Evolutionary conservation across 23 tunicate genomes (phyloP).

Genomic region (Botrylloides violaceus): DNA sequence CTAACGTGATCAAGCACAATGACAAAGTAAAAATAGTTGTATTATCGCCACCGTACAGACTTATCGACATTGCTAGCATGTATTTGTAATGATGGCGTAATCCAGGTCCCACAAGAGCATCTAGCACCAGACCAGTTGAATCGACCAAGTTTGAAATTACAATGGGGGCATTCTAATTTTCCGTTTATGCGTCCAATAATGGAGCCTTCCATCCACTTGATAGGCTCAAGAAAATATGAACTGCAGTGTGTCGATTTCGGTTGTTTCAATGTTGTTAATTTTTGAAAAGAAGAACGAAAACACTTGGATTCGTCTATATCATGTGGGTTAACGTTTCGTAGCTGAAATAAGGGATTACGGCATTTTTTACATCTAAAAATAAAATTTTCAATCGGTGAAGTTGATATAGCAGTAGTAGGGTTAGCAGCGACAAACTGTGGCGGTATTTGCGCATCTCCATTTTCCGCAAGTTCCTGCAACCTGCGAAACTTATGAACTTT

Average conservation of each 20-base stretch:
- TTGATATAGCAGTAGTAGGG: not conserved
- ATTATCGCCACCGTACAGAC: not conserved
- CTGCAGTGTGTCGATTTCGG: not conserved
- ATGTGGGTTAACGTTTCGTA: constrained; percentile 14
- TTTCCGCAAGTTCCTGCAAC: not conserved
- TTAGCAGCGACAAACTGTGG: not conserved
- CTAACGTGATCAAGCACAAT: too few species aligned
- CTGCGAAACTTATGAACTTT: constrained; percentile 2
- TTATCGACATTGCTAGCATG: constrained; percentile 23
- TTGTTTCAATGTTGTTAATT: too few species aligned
- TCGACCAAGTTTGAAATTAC: constrained; percentile 13
- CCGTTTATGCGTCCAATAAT: not conserved
- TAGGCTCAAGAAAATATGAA: constrained; percentile 22
- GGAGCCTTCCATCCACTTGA: constrained; percentile 14
- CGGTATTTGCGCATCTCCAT: not conserved
- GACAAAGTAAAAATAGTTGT: too few species aligned
- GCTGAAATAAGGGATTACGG: constrained; percentile 9
- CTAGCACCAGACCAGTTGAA: constrained; percentile 20
- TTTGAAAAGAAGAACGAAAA: too few species aligned
- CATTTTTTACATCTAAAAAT: constrained; percentile 13
- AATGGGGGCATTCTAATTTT: constrained; percentile 15
- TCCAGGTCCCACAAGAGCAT: constrained; percentile 20
- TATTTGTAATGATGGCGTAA: constrained; percentile 17
- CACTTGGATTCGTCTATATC: constrained; percentile 13
- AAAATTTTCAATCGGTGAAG: not conserved